Percentiles rank a stretch among this genome's conserved stretches.
phyloP scores from a whole-genome alignment of 2,113 vertebrate genomes.

The Rhodinocichla rosea region DNA sequence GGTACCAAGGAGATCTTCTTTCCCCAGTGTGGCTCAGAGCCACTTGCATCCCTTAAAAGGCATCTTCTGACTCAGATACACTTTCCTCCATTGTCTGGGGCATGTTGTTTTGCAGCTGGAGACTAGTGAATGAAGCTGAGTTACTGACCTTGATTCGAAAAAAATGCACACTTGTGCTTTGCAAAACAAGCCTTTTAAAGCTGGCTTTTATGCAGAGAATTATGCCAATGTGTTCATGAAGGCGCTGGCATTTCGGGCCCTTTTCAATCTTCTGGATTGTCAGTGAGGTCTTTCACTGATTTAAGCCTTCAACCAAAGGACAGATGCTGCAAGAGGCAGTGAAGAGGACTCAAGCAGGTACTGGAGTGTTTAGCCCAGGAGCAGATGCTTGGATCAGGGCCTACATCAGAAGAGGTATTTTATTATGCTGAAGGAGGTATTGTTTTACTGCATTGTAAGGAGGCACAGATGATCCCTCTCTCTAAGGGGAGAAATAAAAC shows the following conservation, averaged over 20 bases:
- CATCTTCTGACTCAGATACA: neutral
- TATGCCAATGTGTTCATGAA: neutral
- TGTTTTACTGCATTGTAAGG: neutral
- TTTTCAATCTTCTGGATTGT: neutral
- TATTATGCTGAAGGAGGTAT: neutral
- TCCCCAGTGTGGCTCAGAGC: neutral
- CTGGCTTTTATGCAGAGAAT: slow-evolving; percentile 38
- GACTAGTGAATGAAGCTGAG: slow-evolving; percentile 48
- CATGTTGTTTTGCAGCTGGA: slow-evolving; percentile 45
- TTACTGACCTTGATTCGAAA: slow-evolving; percentile 7
- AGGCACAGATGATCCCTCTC: neutral
- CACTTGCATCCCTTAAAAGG: slow-evolving; percentile 14
- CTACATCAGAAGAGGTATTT: neutral
- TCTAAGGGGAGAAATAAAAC: neutral
- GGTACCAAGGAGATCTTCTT: neutral
- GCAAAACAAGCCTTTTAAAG: slow-evolving; percentile 22
- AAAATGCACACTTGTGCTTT: slow-evolving; percentile 2
- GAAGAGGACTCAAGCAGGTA: slow-evolving; percentile 37
- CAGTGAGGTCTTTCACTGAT: neutral
- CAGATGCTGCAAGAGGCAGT: neutral
- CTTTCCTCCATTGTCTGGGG: neutral
- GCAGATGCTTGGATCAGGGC: slow-evolving; percentile 31
- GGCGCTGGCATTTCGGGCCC: neutral
- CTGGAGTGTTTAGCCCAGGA: neutral
- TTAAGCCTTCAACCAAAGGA: neutral